Conservation (phyloP, 2,113 vertebrate genomes). For the Anarrhichthys ocellatus region DNA sequence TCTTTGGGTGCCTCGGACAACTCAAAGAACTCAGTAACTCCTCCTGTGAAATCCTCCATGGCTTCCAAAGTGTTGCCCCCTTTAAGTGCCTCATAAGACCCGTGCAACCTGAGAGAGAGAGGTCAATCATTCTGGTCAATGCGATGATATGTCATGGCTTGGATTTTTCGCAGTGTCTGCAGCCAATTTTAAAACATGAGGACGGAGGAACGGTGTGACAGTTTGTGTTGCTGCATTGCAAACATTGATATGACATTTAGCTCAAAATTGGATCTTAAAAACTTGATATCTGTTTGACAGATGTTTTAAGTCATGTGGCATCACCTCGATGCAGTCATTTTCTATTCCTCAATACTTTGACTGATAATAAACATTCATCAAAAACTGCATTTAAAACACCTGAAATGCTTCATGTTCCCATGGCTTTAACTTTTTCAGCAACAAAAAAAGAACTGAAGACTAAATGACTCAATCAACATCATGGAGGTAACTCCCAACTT, state of each 20-base stretch:
- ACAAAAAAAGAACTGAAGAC: not conserved
- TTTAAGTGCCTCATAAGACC: slow-evolving; percentile 96
- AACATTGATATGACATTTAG: not conserved
- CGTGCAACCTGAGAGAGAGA: slow-evolving; percentile 87
- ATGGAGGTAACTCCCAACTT: not conserved
- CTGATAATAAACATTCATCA: not conserved
- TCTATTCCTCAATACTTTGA: not conserved
- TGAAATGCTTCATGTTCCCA: not conserved
- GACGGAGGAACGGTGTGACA: not conserved
- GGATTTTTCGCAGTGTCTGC: slow-evolving; percentile 2
- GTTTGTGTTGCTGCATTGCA: not conserved
- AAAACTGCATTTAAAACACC: not conserved
- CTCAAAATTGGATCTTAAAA: not conserved
- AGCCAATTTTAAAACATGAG: slow-evolving; percentile 31
- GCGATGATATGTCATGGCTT: not conserved
- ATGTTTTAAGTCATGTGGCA: not conserved
- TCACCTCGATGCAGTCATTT: not conserved
- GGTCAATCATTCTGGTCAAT: slow-evolving; percentile 12
- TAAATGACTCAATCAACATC: not conserved
- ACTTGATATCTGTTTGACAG: not conserved
- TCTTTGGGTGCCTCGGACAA: slow-evolving; percentile 91
- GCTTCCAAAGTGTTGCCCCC: slow-evolving; percentile 97
- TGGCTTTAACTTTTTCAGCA: not conserved
- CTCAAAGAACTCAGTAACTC: slow-evolving; percentile 96
- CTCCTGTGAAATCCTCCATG: slow-evolving; percentile 99